Evolutionary conservation across 2,888 invertebrate genomes (phyloP), one percentile per base, ranked within the genome.

Genomic region (Acleris holmiana): DNA sequence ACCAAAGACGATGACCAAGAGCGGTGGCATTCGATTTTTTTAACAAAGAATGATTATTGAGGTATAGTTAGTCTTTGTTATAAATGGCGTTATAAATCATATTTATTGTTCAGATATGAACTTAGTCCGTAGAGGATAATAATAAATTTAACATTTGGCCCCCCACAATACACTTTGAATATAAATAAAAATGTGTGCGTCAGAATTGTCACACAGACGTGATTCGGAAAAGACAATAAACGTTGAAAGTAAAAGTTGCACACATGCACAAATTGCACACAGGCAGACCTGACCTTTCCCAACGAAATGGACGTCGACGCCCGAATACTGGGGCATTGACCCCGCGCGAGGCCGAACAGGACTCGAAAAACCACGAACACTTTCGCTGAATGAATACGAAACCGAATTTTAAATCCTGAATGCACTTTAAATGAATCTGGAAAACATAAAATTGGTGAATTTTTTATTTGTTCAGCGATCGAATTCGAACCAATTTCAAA

Each of bases 251-350:
- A 89, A 90, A 88, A 90, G 86, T 84, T 67, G 64, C 76, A 78
- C 76, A 79, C 76, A 70, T 70, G 63, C 68, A 71, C 71, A 68
- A 58, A 69, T 73, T 77, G 74, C 76, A 78, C 68, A 68, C 57
- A 74, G 75, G 81, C 82, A 84, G 75, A 78, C 84, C 87, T 91
- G 91, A 91, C 91, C 91, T 91, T 91, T 85, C 89, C 77, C 89
- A 91, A 91, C 84, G 76, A 76, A 84, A 85, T 85, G 82, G 82
- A 77, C 83, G 83, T 76, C 79, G 82, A 77, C 84, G 85, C 82
- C 88, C 91, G 86, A 90, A 91, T 84, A 84, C 85, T 76, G 78
- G 75, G 89, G 80, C 71, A 76, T 62, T 68, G 73, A 74, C 74
- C 76, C 75, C 76, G 80, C 70, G 74, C 83, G 87, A 86, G 88